Evolutionary conservation across 1,140 invertebrate species (phyloP).

Genomic region (Macrobrachium nipponense): DNA sequence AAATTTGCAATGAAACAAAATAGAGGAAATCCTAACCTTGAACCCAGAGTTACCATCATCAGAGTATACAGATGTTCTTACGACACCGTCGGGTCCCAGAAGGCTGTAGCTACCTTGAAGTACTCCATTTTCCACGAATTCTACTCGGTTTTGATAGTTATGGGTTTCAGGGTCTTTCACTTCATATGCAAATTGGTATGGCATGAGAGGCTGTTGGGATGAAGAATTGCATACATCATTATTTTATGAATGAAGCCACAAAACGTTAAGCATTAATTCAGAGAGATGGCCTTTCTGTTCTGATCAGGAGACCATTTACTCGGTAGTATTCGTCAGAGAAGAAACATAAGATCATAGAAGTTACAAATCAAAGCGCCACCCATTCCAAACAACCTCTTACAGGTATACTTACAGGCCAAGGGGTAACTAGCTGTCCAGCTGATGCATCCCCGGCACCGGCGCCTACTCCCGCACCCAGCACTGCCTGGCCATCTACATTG

Average conservation of each 20-base stretch:
- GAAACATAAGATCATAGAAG: too few relatives aligned
- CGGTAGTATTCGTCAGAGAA: too few relatives aligned
- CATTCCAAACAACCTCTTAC: too few relatives aligned
- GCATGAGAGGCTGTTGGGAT: constrained; percentile 51
- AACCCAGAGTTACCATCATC: constrained; percentile 45
- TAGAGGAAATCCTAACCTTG: constrained; percentile 16
- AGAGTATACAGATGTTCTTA: constrained; percentile 47
- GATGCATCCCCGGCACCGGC: too few relatives aligned
- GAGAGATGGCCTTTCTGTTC: too few relatives aligned
- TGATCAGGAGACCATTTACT: too few relatives aligned
- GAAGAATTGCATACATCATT: not conserved
- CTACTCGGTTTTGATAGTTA: constrained; percentile 54
- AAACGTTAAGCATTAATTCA: too few relatives aligned
- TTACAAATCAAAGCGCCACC: too few relatives aligned
- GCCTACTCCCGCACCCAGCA: not conserved
- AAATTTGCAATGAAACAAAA: not conserved
- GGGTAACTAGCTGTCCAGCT: not conserved
- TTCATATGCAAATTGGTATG: constrained; percentile 52
- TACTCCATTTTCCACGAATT: constrained; percentile 47
- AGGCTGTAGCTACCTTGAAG: constrained; percentile 55
- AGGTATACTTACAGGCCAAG: not conserved
- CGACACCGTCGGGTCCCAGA: constrained; percentile 45
- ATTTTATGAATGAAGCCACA: not conserved
- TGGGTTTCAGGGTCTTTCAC: constrained; percentile 47
- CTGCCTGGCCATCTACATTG: not conserved